Base-by-base conservation (phyloP, 2,888 invertebrate species). In the Diarsia dahlii region DNA sequence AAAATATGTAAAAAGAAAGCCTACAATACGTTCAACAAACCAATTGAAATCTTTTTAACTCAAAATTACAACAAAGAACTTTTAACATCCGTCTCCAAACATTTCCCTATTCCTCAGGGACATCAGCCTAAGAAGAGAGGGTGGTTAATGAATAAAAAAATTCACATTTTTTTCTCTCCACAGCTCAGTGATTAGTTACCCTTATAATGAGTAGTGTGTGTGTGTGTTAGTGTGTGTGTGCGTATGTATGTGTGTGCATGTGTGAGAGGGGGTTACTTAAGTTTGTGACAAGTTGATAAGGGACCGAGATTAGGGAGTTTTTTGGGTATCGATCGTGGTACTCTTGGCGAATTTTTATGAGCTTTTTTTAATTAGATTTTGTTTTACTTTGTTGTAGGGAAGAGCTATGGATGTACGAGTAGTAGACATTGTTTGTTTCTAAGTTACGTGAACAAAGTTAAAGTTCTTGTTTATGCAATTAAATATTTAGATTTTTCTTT, bases 131-230 rank as follows among this genome's bases (percentile, higher is more conserved):
- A 95, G 95, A 93, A 93, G 95, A 95, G 96, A 94, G 96, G 96
- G 96, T 95, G 95, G 95, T 95, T 96, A 96, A 96, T 96, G 96
- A 96, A 96, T 96, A 96, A 96, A 96, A 96, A 96, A 96, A 96
- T 90, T 91, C 93, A 87, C 91, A 91, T 94, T 96, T 96, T 96
- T 95, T 95, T 86, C 84, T 92, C 93, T 95, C 94, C 93, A 92
- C 93, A 94, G 94, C 94, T 93, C 95, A 95, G 95, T 96, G 96
- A 96, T 96, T 96, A 96, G 96, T 96, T 96, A 96, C 96, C 95
- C 96, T 94, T 92, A 93, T 96, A 96, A 96, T 96, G 95, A 96
- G 94, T 92, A 92, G 92, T 92, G 92, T 90, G 89, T 90, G 92
- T 94, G 92, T 93, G 93, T 90, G 92, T 92, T 91, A 93, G 90